Conservation (phyloP, 2,888 invertebrate genomes). For the Pollenia amentaria region DNA sequence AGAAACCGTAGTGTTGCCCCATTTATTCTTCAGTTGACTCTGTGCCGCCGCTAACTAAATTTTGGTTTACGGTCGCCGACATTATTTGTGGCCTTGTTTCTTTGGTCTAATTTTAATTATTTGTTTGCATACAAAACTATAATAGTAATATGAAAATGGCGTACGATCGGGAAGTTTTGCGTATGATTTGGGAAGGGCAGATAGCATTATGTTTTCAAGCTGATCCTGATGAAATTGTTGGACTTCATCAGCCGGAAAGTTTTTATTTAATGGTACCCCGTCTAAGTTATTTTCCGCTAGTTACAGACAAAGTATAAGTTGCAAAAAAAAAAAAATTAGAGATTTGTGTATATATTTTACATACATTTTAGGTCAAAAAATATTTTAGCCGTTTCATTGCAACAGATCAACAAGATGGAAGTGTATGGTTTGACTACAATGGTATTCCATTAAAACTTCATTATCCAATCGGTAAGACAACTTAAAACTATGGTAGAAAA, state of each 20-base stretch:
- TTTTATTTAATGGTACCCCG: slow-evolving; percentile 97
- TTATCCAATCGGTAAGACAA: slow-evolving; percentile 87
- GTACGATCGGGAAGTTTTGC: slow-evolving; percentile 96
- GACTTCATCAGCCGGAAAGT: slow-evolving; percentile 95
- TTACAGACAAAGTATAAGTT: slow-evolving; percentile 93
- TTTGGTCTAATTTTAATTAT: too few relatives aligned
- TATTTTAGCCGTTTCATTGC: slow-evolving; percentile 94
- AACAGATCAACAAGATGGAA: slow-evolving; percentile 92
- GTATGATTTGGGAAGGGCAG: slow-evolving; percentile 98
- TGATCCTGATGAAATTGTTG: slow-evolving; percentile 94
- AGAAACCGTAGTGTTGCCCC: too few relatives aligned
- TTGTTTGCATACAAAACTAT: too few relatives aligned
- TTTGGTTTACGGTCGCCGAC: too few relatives aligned
- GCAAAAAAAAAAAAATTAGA: neutral
- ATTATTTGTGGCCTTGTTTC: too few relatives aligned
- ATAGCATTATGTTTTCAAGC: slow-evolving; percentile 97
- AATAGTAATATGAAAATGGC: slow-evolving; percentile 87
- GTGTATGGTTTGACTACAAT: slow-evolving; percentile 98
- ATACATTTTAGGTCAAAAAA: slow-evolving; percentile 89
- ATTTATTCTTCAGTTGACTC: too few relatives aligned
- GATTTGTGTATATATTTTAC: neutral
- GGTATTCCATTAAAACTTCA: slow-evolving; percentile 96
- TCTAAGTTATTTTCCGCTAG: slow-evolving; percentile 96
- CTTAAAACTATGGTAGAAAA: neutral
- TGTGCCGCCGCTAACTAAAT: too few relatives aligned